Evolutionary conservation across 2,888 invertebrate species (phyloP), one percentile per base, ranked within the genome.

Genomic region (Coenonympha glycerion): DNA sequence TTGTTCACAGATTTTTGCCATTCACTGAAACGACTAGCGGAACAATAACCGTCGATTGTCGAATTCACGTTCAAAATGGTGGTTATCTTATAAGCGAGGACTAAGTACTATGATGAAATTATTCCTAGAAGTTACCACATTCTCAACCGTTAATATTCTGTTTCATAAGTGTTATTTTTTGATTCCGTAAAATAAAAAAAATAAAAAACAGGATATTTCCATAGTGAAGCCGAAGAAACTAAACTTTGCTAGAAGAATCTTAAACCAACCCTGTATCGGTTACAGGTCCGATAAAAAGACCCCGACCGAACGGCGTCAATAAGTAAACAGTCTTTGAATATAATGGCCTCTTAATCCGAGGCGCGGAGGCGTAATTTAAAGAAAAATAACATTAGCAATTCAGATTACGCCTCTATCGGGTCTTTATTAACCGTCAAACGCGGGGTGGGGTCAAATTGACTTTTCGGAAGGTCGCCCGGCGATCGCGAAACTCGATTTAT

Each of bases 371-470:
- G 84, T 83, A 81, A 84, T 84, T 83, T 83, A 78, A 80, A 84
- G 80, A 85, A 84, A 85, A 84, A 85, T 84, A 85, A 82, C 82
- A 85, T 85, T 85, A 83, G 85, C 83, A 84, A 85, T 80, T 84
- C 83, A 85, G 74, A 85, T 85, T 74, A 72, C 65, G 64, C 65
- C 66, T 71, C 76, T 75, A 77, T 78, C 75, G 73, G 62, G 65
- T 66, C 70, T 77, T 84, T 84, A 84, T 84, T 84, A 83, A 79
- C 76, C 81, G 82, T 82, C 83, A 81, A 79, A 79, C 75, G 28
- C 44, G 70, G 67, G 64, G 68, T 69, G 64, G 71, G 63, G 62
- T 69, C 71, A 80, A 80, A 82, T 80, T 82, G 76, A 80, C 79
- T 81, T 73, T 68, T 68, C 63, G 65, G 68, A 62, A 71, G 75